Evolutionary conservation across 2,888 invertebrate genomes (phyloP), one percentile per base, ranked within the genome.

Genomic region (Plusia festucae): DNA sequence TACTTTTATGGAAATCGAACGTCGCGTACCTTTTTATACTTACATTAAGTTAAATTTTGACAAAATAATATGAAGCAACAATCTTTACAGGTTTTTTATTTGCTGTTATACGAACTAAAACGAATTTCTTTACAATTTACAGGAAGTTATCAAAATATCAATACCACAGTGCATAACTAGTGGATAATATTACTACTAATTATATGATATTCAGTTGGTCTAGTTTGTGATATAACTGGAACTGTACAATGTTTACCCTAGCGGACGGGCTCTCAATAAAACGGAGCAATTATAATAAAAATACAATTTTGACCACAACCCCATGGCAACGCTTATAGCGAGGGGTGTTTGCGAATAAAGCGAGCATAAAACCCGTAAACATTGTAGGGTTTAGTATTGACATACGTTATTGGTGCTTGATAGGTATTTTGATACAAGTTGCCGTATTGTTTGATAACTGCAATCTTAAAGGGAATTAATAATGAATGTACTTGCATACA

Each of bases 271-370:
- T 89, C 89, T 90, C 89, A 87, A 93, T 92, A 90, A 91, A 92
- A 89, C 85, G 85, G 83, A 87, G 90, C 92, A 88, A 93, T 95
- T 94, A 94, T 91, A 93, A 94, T 95, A 94, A 94, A 94, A 94
- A 94, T 94, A 94, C 93, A 94, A 93, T 94, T 94, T 93, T 88
- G 90, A 92, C 92, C 91, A 85, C 93, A 93, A 91, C 94, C 93
- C 94, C 88, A 86, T 83, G 73, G 81, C 83, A 83, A 88, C 82
- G 83, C 81, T 40, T n/a, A n/a, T n/a, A 40, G 40, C 75, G 86
- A 89, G 88, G 93, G 93, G 91, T 89, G 91, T 88, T 93, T 83
- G 94, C 94, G 83, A 94, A 93, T 93, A 93, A 92, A 91, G 84
- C 87, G 84, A 84, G 85, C 84, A 85, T 91, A 89, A 89, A 91